Conservation (phyloP, 2,888 invertebrate genomes). For the Ctenicera cuprea region DNA sequence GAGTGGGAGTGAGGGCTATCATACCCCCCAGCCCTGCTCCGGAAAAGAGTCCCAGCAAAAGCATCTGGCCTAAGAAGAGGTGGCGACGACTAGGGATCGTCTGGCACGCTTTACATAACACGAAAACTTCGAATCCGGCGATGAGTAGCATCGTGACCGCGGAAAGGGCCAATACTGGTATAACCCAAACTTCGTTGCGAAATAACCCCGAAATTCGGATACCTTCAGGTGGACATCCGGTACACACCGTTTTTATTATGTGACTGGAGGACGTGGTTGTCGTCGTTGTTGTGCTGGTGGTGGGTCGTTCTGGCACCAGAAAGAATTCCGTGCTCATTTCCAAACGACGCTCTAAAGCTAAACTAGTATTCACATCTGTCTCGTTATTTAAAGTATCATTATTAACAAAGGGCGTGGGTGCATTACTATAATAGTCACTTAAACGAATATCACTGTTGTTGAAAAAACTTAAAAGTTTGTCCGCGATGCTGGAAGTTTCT, state of each 20-base stretch:
- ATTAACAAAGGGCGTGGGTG: neutral
- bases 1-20: slow-evolving; percentile 85
- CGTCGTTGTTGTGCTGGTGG: slow-evolving; percentile 65
- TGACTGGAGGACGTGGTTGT: slow-evolving; percentile 65
- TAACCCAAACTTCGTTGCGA: slow-evolving; percentile 90
- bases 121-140: slow-evolving; percentile 91
- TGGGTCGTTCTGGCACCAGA: slow-evolving; percentile 79
- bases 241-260: slow-evolving; percentile 69
- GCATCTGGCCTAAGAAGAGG: slow-evolving; percentile 90
- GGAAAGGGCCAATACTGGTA: slow-evolving; percentile 90
- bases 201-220: slow-evolving; percentile 65
- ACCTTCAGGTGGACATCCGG: slow-evolving; percentile 59
- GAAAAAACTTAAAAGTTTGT: slow-evolving; percentile 18
- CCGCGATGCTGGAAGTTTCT: slow-evolving; percentile 29
- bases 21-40: slow-evolving; percentile 88
- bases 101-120: slow-evolving; percentile 89
- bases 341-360: slow-evolving; percentile 73
- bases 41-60: slow-evolving; percentile 88
- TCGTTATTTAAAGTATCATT: neutral
- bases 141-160: slow-evolving; percentile 90
- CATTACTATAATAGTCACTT: slow-evolving; percentile 30
- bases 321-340: slow-evolving; percentile 93
- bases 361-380: slow-evolving; percentile 32
- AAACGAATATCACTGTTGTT: slow-evolving; percentile 41
- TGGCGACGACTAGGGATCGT: slow-evolving; percentile 90